Evolutionary conservation across 2,888 invertebrate genomes (phyloP), one percentile per base, ranked within the genome.

Genomic region (Tolmerus cingulatus): DNA sequence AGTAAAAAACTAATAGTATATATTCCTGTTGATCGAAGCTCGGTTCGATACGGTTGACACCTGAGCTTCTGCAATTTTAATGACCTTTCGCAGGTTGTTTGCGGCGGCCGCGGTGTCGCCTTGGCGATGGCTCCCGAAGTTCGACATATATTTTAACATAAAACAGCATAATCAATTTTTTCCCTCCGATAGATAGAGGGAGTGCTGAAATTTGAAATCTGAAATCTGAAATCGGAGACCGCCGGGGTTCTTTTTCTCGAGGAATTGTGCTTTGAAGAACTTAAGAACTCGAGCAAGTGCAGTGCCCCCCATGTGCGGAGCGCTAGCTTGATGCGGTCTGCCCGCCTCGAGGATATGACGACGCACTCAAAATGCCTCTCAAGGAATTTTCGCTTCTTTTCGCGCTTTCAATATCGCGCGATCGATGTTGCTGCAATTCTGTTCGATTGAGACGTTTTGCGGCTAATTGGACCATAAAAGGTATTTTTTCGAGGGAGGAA

Each of bases 61-160:
- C 43, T 79, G 79, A 51, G 37, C 43, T 27, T 51, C 79, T 79
- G 79, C 23, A 79, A 79, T 79, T 79, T 79, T 79, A 27, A 46
- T 79, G 46, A 79, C 51, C 51, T 79, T 46, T 79, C 51, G 30
- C 14, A 79, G 66, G 23, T 66, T 79, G 40, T 51, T 79, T 79
- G 46, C 23, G 19, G 27, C 51, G 19, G 51, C 66, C 79, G 46
- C 79, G 40, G 77, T 77, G 19, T 77, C 77, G 40, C 46, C 46
- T 46, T 46, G 27, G 51, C 30, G 79, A 14, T 43, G 23, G 9
- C 57, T 57, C 57, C 57, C n/a, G 19, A 57, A 57, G 57, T 57
- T 57, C 57, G 57, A 46, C 51, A n/a, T 74, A 40, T 40, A 0
- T 40, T 79, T 23, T 46, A 46, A 46, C 3, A 16, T 34, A 34